A percentile compares a stretch with the other conserved stretches of the same genome.
Conservation (phyloP, 2,888 invertebrate genomes). For the Diloba caeruleocephala region DNA sequence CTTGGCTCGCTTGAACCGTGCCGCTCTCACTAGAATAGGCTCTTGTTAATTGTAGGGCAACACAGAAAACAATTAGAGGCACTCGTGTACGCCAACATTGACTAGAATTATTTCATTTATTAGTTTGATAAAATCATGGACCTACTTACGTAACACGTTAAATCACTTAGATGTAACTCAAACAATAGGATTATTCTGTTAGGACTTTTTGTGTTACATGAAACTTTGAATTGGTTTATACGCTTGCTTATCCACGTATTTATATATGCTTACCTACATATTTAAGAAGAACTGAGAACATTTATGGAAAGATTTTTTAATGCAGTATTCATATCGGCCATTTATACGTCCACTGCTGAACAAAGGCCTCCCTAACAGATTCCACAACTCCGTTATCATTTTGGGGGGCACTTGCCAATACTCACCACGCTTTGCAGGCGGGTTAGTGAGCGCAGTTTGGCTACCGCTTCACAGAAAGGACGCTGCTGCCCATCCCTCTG, state of each 20-base stretch:
- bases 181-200: conserved; percentile 43
- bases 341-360: no score
- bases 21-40: conserved; percentile 61
- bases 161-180: conserved; percentile 52
- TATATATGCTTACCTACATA: no score
- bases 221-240: conserved; percentile 33
- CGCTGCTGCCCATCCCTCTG: no score
- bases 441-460: no score
- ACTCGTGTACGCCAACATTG: conserved; percentile 58
- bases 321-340: no score
- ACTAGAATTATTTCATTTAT: conserved; percentile 55
- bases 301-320: no score
- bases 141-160: conserved; percentile 39
- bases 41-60: conserved; percentile 73
- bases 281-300: no score
- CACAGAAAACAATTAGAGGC: conserved; percentile 77
- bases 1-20: conserved; percentile 61
- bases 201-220: conserved; percentile 25
- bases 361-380: no score
- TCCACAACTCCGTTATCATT: no score
- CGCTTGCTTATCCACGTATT: conserved; percentile 2
- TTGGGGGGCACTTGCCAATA: no score
- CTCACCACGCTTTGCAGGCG: no score
- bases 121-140: conserved; percentile 51
- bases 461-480: no score